These are phyloP conservation scores for Danaus plexippus DNA, from an alignment of 1,140 invertebrate species.

Conservation along the genomic window DNA sequence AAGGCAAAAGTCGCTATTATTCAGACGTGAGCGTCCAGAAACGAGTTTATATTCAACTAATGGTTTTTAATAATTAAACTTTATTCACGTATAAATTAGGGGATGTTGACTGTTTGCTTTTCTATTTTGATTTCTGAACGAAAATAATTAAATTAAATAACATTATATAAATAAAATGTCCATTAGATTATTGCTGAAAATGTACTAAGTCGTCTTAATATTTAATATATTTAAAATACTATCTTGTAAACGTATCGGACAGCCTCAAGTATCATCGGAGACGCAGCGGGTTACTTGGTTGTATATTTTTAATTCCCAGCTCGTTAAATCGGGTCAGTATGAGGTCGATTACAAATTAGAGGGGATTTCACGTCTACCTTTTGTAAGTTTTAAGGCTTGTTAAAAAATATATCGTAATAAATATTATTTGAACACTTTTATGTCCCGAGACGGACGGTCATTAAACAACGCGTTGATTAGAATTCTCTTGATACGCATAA, in stretches of 20 bases:
- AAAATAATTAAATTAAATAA: too few relatives aligned
- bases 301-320: conserved; percentile 39
- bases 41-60: conserved; percentile 5
- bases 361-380: conserved; percentile 41
- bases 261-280: conserved; percentile 11
- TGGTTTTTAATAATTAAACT: too few relatives aligned
- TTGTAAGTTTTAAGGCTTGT: conserved; percentile 46
- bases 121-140: too few relatives aligned
- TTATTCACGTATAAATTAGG: too few relatives aligned
- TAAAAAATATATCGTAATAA: conserved; percentile 51
- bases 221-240: too few relatives aligned
- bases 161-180: too few relatives aligned
- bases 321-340: conserved; percentile 42
- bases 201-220: too few relatives aligned
- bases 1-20: conserved; percentile 45
- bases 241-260: too few relatives aligned
- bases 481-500: too few relatives aligned
- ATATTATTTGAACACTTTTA: conserved; percentile 45
- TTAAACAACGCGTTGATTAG: too few relatives aligned
- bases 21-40: conserved; percentile 48
- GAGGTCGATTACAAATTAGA: conserved; percentile 44
- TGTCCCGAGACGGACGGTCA: conserved; percentile 15
- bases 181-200: too few relatives aligned
- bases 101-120: too few relatives aligned
- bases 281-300: conserved; percentile 22